Percentiles rank a stretch among this genome's conserved stretches.
Conservation (phyloP, 2,888 invertebrate species). For the Conops quadrifasciatus region DNA sequence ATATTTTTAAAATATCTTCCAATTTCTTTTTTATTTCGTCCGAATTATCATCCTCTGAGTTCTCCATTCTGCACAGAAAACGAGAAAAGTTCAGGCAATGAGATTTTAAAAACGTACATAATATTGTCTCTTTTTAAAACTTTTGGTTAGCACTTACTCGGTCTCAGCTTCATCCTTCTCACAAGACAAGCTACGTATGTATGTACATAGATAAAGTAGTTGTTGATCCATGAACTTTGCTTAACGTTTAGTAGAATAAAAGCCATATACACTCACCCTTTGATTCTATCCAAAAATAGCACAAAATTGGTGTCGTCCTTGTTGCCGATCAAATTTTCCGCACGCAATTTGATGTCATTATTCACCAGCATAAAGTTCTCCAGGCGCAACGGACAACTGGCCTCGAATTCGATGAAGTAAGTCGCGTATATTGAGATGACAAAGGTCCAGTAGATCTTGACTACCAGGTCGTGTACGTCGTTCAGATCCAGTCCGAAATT, state of each 20-base stretch:
- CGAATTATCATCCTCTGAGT: constrained; percentile 51
- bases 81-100: neutral
- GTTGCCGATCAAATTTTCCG: constrained; percentile 56
- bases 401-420: constrained; percentile 60
- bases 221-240: neutral
- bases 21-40: constrained; percentile 58
- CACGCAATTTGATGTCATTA: constrained; percentile 58
- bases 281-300: constrained; percentile 57
- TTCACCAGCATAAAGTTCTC: constrained; percentile 56
- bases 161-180: constrained; percentile 51
- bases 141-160: constrained; percentile 53
- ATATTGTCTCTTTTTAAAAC: neutral
- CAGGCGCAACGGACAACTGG: constrained; percentile 52
- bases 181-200: constrained; percentile 52
- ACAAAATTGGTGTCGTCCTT: constrained; percentile 61
- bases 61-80: constrained; percentile 37
- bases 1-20: constrained; percentile 56
- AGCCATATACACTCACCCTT: constrained; percentile 44
- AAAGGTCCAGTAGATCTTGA: constrained; percentile 64
- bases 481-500: constrained; percentile 57
- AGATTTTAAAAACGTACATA: neutral
- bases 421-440: constrained; percentile 62
- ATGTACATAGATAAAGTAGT: neutral
- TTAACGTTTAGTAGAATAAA: neutral
- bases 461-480: constrained; percentile 60